Base-by-base conservation (phyloP, 2,113 vertebrate genomes). In the Hydropotes inermis region DNA sequence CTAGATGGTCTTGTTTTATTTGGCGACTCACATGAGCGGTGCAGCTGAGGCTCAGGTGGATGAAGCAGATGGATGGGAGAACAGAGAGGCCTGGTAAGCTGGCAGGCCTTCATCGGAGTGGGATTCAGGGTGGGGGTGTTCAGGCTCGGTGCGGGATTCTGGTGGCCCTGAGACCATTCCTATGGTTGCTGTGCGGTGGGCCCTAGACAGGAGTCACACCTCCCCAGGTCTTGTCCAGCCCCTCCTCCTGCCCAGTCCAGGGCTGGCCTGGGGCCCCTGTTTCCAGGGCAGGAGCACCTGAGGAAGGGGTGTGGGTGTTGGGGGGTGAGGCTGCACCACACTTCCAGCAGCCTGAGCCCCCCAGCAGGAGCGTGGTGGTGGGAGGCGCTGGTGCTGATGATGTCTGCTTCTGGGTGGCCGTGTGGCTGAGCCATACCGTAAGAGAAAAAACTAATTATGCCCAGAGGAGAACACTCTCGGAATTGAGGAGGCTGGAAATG, bases 21-120 rank as follows among this genome's bases (percentile, higher is more conserved):
- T 28, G 2, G 6, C 6, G 16, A 13, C 30, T 30, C 17, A 6
- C 17, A 6, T 14, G 23, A 5, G 16, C 0, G 19, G 6, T 39
- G 1, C 6, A 21, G 7, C 70, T 4, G 19, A 96, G 33, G 79
- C n/a, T 33, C 6, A 9, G 36, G 47, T 25, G 36, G 25, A 9
- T 1, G 50, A 39, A 64, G 33, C 33, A 23, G 25, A 50, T 1
- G 1, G 33, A 36, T 12, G 17, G n/a, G 36, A 47, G 25, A 13
- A 1, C 14, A 12, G 7, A n/a, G 25, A 4, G 25, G 16, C n/a
- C 4, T 0, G 7, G 2, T 14, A 36, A 2, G 6, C 67, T 52
- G 55, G 45, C 43, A 16, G 14, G 36, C 1, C 43, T 10, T 84
- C 78, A 10, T 3, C 1, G 8, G 27, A 28, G 17, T 21, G 50